Evolutionary conservation across 2,888 invertebrate genomes (phyloP).

Genomic region (Eupithecia abbreviata): DNA sequence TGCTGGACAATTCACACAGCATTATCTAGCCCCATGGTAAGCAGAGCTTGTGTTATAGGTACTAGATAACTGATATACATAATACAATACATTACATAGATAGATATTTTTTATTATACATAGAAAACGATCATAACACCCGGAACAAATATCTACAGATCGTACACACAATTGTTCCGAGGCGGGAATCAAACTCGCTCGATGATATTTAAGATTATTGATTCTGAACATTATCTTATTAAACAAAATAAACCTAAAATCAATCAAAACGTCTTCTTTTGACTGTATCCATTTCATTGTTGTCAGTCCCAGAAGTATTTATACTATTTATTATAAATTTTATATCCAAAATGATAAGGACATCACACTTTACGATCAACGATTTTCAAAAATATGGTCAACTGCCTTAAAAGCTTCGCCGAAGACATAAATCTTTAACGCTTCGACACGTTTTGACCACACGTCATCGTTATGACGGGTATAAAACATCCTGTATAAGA

Average conservation of each 20-base stretch:
- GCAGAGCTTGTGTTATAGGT: too few relatives aligned
- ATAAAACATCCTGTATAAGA: constrained; percentile 72
- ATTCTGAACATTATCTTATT: background rate
- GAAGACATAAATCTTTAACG: constrained; percentile 77
- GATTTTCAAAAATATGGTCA: constrained; percentile 55
- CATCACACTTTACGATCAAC: constrained; percentile 43
- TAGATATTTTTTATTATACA: too few relatives aligned
- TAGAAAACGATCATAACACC: too few relatives aligned
- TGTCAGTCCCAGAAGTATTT: background rate
- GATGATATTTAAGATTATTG: background rate
- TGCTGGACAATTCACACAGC: too few relatives aligned
- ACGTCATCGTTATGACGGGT: constrained; percentile 78
- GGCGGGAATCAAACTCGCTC: too few relatives aligned
- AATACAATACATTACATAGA: too few relatives aligned
- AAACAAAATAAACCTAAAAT: background rate
- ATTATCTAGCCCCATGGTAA: too few relatives aligned
- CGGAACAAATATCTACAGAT: too few relatives aligned
- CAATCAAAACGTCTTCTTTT: background rate
- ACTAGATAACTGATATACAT: too few relatives aligned
- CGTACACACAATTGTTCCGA: too few relatives aligned
- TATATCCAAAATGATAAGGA: constrained; percentile 28
- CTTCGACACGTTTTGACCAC: constrained; percentile 82
- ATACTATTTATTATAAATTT: constrained; percentile 16
- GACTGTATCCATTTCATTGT: background rate
- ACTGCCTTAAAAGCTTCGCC: constrained; percentile 52